Evolutionary conservation across 2,888 invertebrate species (phyloP), one percentile per base, ranked within the genome.

Genomic region (Torymus tubicola): DNA sequence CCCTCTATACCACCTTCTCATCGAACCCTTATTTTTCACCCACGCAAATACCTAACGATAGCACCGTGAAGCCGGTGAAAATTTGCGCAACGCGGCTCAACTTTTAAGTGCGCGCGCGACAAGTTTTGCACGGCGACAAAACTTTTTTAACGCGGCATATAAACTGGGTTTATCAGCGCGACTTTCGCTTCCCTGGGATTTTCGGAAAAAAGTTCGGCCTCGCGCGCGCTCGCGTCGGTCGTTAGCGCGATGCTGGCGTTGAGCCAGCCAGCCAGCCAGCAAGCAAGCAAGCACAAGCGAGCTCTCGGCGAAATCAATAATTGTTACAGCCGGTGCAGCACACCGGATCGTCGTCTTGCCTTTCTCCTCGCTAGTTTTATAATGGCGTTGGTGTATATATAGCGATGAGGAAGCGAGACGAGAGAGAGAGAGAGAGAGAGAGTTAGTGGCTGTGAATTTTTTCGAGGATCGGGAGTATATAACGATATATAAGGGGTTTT

Each of bases 141-240:
- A 78, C 71, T 67, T 78, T 78, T 78, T 78, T 78, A 71, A 78
- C 67, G 71, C 71, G 31, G 78, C 71, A 70, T 78, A 67, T 78
- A 78, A 78, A 78, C 78, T 72, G 31, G 64, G 78, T 78, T 72
- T 72, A 78, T 78, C 78, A 72, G 78, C 18, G 72, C 71, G 71
- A 71, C 72, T 78, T 57, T 16, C 70, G 13, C n/a, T 24, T 4
- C 18, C 42, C 21, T n/a, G 61, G 64, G 53, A 61, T 76, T 76
- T 76, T 18, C 42, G 70, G 64, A 57, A 69, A 63, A 68, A 76
- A 68, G 24, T 50, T 63, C 52, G 1, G 14, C 24, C 11, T 61
- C 18, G 12, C 11, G 4, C 18, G 42, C 63, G 14, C 42, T 42
- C 55, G 14, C 57, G 60, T 68, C 63, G 31, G 69, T 80, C 69